Evolutionary conservation across 2,888 invertebrate species (phyloP), one percentile per base, ranked within the genome.

Genomic region (Tillus elongatus): DNA sequence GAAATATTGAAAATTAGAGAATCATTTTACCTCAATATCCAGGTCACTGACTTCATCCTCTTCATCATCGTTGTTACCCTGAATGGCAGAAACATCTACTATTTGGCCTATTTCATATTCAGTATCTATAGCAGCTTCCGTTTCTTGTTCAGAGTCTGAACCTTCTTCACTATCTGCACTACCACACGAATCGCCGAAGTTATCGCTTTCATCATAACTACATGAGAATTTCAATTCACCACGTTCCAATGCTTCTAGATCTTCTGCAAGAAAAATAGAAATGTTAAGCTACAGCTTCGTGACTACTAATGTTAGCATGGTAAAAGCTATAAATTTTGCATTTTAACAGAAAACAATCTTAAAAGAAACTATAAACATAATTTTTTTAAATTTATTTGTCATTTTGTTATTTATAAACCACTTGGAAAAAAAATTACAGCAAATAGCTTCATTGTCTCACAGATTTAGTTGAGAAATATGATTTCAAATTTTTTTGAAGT

Each of bases 161-260:
- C 70, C 77, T 37, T 81, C 80, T 1, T 74, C 75, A 47, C 80
- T 81, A 29, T 79, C 81, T 33, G 82, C 79, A 13, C 75, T 73
- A 28, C 76, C 75, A 29, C 71, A 71, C 1, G 69, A 70, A 51
- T 71, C 72, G 4, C 75, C 77, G 40, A 64, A 66, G 13, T 60
- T 60, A 37, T 62, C 63, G 3, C 54, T 52, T 38, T 65, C 65
- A 30, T 64, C 65, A 30, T 63, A 64, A 30, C 70, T 68, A 34
- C 74, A 73, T 15, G 73, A 74, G 62, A 88, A 86, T 58, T 90
- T 90, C 79, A 91, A 78, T 64, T 90, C 90, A 2, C 91, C 90
- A 2, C 85, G 73, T 61, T 91, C 90, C 27, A 91, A 59, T 0
- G 83, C 73, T 57, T 90, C 88, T 51, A 91, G 66, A 56, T 84